Conservation (phyloP, 2,113 vertebrate genomes). For the Argyrosomus japonicus region DNA sequence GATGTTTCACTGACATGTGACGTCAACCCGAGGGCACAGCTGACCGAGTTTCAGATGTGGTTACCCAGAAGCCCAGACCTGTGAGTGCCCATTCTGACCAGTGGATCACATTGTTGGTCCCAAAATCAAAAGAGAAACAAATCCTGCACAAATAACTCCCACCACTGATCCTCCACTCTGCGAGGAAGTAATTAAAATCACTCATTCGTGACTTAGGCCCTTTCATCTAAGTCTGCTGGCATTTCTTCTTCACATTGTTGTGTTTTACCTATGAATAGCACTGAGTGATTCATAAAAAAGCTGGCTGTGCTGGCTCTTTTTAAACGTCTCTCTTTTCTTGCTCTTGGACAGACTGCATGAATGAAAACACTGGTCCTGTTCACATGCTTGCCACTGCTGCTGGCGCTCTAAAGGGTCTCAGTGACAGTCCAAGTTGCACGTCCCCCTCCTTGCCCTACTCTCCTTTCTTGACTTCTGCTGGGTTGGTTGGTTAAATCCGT, state of each 20-base stretch:
- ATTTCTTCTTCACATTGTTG: conserved; percentile 24
- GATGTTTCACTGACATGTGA: conserved; percentile 28
- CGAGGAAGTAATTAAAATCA: conserved; percentile 16
- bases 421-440: conserved; percentile 39
- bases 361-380: conserved; percentile 66
- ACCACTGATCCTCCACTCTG: conserved; percentile 9
- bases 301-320: background rate
- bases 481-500: conserved; percentile 57
- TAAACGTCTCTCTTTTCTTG: background rate
- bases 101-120: background rate
- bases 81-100: conserved; percentile 26
- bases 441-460: conserved; percentile 47
- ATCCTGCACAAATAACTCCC: conserved; percentile 17
- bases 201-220: background rate
- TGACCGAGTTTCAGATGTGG: conserved; percentile 67
- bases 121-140: conserved; percentile 6
- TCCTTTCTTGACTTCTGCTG: conserved; percentile 47
- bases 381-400: conserved; percentile 43
- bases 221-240: conserved; percentile 21
- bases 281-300: conserved; percentile 25
- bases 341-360: conserved; percentile 45
- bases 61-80: conserved; percentile 42
- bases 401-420: conserved; percentile 27
- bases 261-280: conserved; percentile 35
- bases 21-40: conserved; percentile 41